Evolutionary conservation across 2,888 invertebrate genomes (phyloP).

Genomic region (Leucoptera coffeella): DNA sequence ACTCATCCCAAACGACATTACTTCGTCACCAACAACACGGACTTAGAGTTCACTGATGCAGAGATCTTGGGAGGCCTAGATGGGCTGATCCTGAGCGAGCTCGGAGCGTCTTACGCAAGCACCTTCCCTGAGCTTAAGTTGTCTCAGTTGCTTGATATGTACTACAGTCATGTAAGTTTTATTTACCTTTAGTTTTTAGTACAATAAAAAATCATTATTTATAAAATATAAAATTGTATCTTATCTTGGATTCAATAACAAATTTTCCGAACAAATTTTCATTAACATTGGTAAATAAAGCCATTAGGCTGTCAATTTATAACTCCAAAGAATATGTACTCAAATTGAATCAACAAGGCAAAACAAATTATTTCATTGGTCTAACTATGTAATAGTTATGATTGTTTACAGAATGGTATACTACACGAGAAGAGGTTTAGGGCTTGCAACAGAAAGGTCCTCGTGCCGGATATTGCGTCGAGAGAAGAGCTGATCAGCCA

Average conservation of each 20-base stretch:
- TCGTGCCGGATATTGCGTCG: conserved; percentile 35
- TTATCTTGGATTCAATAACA: no score
- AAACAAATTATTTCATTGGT: no score
- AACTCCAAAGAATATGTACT: no score
- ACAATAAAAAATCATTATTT: background rate
- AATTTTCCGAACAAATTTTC: no score
- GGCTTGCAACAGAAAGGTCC: conserved; percentile 54
- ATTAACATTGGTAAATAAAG: no score
- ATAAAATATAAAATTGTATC: no score
- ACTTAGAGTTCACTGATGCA: conserved; percentile 58
- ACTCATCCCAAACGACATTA: conserved; percentile 55
- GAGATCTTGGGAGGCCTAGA: conserved; percentile 64
- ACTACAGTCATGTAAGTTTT: conserved; percentile 50
- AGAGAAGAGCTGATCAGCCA: conserved; percentile 28
- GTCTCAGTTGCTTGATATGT: conserved; percentile 65
- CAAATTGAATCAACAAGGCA: no score
- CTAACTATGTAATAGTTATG: no score
- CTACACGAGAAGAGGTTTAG: conserved; percentile 16
- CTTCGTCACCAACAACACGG: conserved; percentile 41
- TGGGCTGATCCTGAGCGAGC: conserved; percentile 51
- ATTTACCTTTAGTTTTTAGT: background rate
- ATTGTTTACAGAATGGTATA: conserved; percentile 8
- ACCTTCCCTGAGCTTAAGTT: conserved; percentile 46
- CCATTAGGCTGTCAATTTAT: no score
- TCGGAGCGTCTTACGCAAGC: conserved; percentile 19